Evolutionary conservation across 53 echinoderm and acorn worm genomes (phyloP).

Genomic region (Holothuria leucospilota): DNA sequence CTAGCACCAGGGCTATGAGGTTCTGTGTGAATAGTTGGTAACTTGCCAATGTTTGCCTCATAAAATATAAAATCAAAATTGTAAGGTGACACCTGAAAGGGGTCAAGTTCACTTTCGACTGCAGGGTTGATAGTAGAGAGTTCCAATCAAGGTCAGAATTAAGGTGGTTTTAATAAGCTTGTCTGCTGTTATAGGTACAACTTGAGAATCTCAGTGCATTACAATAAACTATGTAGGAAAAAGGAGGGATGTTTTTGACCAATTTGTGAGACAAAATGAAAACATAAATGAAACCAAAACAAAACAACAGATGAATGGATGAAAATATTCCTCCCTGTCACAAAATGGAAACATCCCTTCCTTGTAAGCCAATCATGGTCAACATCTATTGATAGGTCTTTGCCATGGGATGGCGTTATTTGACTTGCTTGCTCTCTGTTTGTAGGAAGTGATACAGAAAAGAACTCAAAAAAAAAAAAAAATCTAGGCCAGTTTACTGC

Average conservation of each 20-base stretch:
- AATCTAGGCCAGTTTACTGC: conserved; percentile 30
- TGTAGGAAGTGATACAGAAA: conserved; percentile 1
- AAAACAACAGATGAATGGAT: background rate
- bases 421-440: background rate
- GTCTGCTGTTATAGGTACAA: too few species aligned
- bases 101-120: conserved; percentile 36
- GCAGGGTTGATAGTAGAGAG: background rate
- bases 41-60: conserved; percentile 35
- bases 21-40: conserved; percentile 32
- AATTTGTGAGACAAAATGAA: too few species aligned
- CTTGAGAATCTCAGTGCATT: too few species aligned
- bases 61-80: conserved; percentile 24
- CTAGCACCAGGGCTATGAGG: too few species aligned
- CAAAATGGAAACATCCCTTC: conserved; percentile 16
- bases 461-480: background rate
- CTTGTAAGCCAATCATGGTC: conserved; percentile 40
- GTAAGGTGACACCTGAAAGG: conserved; percentile 38
- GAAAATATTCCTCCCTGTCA: background rate
- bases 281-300: background rate
- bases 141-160: too few species aligned
- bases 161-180: too few species aligned
- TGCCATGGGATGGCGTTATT: conserved; percentile 24
- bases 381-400: conserved; percentile 32
- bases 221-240: too few species aligned
- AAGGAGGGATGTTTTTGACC: too few species aligned